These are phyloP conservation scores for Arctocebus calabarensis DNA, from an alignment of 2,797 vertebrate species.

Conservation along the genomic window DNA sequence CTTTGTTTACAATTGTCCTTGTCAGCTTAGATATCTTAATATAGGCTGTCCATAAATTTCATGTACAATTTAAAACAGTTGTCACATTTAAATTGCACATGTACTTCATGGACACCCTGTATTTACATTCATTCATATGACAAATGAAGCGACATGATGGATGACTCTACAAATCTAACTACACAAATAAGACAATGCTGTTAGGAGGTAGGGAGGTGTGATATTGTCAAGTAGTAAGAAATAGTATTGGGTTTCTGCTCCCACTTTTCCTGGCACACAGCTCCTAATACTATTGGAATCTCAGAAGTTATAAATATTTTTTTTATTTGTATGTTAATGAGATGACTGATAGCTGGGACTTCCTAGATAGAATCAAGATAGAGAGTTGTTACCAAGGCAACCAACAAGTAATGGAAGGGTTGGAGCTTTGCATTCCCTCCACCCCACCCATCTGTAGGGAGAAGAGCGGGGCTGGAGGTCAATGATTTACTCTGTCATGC, in stretches of 20 bases:
- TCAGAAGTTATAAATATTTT: not conserved
- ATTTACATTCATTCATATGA: not conserved
- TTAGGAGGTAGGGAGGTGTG: not conserved
- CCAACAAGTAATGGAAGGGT: not conserved
- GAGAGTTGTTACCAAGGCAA: not conserved
- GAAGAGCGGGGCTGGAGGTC: not conserved
- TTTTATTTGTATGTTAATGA: not conserved
- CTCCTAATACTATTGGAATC: not conserved
- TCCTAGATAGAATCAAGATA: not conserved
- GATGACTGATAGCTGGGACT: not conserved
- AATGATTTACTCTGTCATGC: not conserved
- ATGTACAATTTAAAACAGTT: no score
- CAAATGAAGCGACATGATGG: not conserved
- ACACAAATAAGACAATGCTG: not conserved
- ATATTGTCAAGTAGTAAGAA: not conserved
- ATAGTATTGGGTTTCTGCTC: not conserved
- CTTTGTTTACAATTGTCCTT: not conserved
- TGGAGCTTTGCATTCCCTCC: not conserved
- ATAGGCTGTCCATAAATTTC: not conserved
- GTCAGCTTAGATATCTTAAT: not conserved
- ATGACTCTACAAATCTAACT: not conserved
- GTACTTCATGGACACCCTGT: no score
- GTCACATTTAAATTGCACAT: no score
- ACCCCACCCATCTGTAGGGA: not conserved
- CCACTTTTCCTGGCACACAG: not conserved